A percentile compares a stretch with the other conserved stretches of the same genome.
phyloP scores from a whole-genome alignment of 2,888 invertebrate genomes.

The Megastigmus dorsalis region DNA sequence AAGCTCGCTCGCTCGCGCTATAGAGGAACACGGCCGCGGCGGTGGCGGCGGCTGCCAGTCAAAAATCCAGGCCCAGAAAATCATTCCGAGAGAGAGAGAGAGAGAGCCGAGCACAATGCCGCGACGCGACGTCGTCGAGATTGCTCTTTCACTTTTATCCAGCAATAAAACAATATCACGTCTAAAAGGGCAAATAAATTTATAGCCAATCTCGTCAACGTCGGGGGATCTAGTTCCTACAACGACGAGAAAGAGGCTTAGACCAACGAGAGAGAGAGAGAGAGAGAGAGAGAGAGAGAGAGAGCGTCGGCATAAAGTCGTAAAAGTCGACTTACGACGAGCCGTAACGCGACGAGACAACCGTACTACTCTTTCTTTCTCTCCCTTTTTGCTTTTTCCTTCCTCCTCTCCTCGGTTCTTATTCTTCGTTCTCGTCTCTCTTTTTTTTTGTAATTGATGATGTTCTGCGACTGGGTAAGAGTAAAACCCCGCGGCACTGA shows the following conservation, averaged over 20 bases:
- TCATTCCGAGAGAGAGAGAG: no score
- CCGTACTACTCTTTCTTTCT: constrained; percentile 53
- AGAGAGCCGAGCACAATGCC: no score
- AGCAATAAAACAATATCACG: constrained; percentile 69
- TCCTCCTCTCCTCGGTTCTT: no score
- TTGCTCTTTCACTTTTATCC: constrained; percentile 60
- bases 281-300: no score
- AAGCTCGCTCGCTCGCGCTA: not conserved
- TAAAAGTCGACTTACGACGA: constrained; percentile 70
- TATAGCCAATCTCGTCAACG: constrained; percentile 71
- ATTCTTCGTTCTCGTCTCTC: no score
- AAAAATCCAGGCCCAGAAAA: constrained; percentile 11
- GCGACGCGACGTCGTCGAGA: constrained; percentile 6
- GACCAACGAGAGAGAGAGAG: constrained; percentile 15
- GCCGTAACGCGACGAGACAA: constrained; percentile 63
- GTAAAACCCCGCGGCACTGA: not conserved
- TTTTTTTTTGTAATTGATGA: constrained; percentile 54
- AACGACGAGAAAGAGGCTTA: constrained; percentile 26
- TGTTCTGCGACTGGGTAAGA: not conserved
- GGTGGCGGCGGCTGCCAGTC: not conserved
- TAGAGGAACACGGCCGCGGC: not conserved
- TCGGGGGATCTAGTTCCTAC: constrained; percentile 34
- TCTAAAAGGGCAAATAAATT: constrained; percentile 69
- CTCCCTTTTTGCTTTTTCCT: constrained; percentile 41
- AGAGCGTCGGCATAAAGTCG: constrained; percentile 66